Evolutionary conservation across 2,113 vertebrate species (phyloP), one percentile per base, ranked within the genome.

Genomic region (Lathamus discolor): DNA sequence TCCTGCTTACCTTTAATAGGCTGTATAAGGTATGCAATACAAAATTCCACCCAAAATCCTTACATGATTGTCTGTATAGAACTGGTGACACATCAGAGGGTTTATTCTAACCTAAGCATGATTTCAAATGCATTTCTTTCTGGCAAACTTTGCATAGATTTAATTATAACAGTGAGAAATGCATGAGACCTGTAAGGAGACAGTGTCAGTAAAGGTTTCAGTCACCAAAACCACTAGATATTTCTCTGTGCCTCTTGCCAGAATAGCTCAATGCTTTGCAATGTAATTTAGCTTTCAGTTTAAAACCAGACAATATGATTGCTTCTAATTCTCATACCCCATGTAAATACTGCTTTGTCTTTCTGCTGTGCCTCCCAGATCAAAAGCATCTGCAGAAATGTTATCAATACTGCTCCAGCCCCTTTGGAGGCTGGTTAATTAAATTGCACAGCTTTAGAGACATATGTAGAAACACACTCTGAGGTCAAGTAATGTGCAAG

Each of bases 301-400:
- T 69, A 86, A 95, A 95, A 37, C 57, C 17, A 85, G 93, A 74
- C 39, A 80, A 54, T 66, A 92, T 83, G n/a, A 29, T 74, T 66
- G 35, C 68, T 91, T 80, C 54, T 37, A 92, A 62, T 88, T 77
- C 72, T 54, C 73, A 93, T 90, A 90, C 46, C n/a, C n/a, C 75
- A 23, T 61, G 16, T 72, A 91, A 91, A 82, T 85, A 74, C 76
- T 88, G 31, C 59, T 80, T 88, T 80, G 55, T 43, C 72, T 28
- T 95, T 92, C 64, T 86, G 31, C 72, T 90, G 17, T 83, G 68
- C 63, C 37, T 95, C 41, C 29, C 29, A 54, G 86, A 77, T 83
- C n/a, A 93, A 80, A 86, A 92, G 68, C 83, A 93, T 92, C 54
- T 92, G 78, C 59, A 93, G 96, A 51, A 86, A 88, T 74, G 69